Percentiles rank a stretch among this genome's conserved stretches.
Evolutionary conservation across 2,888 invertebrate species (phyloP).

Genomic region (Amphimallon solstitiale): DNA sequence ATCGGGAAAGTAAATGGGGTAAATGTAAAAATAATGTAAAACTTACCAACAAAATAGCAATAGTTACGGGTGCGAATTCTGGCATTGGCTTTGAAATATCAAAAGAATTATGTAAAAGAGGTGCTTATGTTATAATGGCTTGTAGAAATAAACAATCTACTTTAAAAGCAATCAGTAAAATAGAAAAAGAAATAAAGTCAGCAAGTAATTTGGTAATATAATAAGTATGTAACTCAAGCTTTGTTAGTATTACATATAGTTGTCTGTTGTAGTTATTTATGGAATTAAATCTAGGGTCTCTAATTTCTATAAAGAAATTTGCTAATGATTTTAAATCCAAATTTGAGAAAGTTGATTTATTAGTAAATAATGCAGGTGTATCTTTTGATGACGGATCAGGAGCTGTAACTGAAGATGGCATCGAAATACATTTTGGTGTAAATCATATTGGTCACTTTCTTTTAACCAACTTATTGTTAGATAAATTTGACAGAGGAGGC

Average conservation of each 20-base stretch:
- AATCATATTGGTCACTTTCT: constrained; percentile 89
- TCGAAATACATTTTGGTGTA: constrained; percentile 83
- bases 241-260: constrained; percentile 13
- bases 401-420: constrained; percentile 74
- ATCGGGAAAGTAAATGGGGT: constrained; percentile 69
- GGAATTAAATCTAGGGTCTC: constrained; percentile 78
- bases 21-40: constrained; percentile 65
- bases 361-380: constrained; percentile 86
- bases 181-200: constrained; percentile 62
- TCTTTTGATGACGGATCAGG: constrained; percentile 69
- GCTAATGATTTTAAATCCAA: constrained; percentile 72
- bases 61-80: constrained; percentile 87
- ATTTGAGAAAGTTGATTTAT: constrained; percentile 76
- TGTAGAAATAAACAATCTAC: constrained; percentile 78
- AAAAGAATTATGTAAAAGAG: constrained; percentile 75
- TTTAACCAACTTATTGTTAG: constrained; percentile 80
- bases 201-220: constrained; percentile 28
- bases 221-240: constrained; percentile 4
- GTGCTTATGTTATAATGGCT: constrained; percentile 82
- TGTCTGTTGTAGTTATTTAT: constrained; percentile 72
- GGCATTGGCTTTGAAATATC: constrained; percentile 86
- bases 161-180: constrained; percentile 71
- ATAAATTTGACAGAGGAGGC: constrained; percentile 73
- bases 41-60: constrained; percentile 75
- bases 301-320: constrained; percentile 79